Evolutionary conservation across 1,140 invertebrate species (phyloP).

Genomic region (Nixonia krombeini): DNA sequence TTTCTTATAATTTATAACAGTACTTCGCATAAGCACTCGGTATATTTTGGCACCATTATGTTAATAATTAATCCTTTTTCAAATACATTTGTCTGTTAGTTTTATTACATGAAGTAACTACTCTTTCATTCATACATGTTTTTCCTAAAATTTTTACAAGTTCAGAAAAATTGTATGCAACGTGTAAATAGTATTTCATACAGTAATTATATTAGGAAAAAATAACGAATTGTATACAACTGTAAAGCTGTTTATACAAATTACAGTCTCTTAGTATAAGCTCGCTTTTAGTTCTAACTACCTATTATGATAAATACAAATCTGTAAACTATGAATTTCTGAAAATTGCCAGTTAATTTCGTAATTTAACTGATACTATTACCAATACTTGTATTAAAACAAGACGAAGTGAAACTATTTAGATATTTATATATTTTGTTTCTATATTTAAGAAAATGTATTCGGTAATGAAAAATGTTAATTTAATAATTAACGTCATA

Average conservation of each 20-base stretch:
- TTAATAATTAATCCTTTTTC: too few relatives aligned
- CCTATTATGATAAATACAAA: not conserved
- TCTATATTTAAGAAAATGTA: not conserved
- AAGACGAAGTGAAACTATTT: not conserved
- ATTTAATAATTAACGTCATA: not conserved
- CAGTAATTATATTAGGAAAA: too few relatives aligned
- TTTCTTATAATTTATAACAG: too few relatives aligned
- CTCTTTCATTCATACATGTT: too few relatives aligned
- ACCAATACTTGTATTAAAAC: not conserved
- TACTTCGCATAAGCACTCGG: too few relatives aligned
- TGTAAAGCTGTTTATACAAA: not conserved
- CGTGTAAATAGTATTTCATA: too few relatives aligned
- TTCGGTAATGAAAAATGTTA: not conserved
- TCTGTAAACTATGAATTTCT: not conserved
- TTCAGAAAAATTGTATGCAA: too few relatives aligned
- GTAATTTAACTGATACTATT: not conserved
- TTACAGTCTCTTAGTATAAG: constrained; percentile 6
- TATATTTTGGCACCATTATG: too few relatives aligned
- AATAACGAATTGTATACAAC: not conserved
- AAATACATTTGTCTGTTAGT: too few relatives aligned
- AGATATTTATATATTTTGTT: not conserved
- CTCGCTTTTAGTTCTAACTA: not conserved
- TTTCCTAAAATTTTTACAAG: too few relatives aligned
- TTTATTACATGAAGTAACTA: too few relatives aligned
- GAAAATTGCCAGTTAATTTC: not conserved